Conservation (phyloP, 2,888 invertebrate genomes). For the Stenurella melanura region DNA sequence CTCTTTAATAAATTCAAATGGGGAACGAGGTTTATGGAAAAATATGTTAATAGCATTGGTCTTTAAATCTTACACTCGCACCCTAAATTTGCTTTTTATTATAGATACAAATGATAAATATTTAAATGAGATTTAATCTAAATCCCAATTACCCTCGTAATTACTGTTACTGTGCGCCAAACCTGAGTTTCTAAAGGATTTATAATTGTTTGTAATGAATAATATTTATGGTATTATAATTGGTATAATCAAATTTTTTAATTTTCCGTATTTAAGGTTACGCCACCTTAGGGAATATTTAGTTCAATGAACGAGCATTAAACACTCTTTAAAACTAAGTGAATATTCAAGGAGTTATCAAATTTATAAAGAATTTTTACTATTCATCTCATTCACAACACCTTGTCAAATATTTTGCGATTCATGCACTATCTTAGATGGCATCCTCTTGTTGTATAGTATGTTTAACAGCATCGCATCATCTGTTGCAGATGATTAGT, state of each 20-base stretch:
- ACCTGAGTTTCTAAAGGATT: not conserved
- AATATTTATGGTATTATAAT: not conserved
- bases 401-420: too few species aligned
- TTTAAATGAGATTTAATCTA: slow-evolving; percentile 18
- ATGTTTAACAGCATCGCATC: too few species aligned
- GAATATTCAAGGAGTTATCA: too few species aligned
- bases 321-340: too few species aligned
- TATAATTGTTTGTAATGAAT: not conserved
- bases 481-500: too few species aligned
- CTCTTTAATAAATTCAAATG: slow-evolving; percentile 13
- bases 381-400: too few species aligned
- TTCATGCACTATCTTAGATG: too few species aligned
- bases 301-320: not conserved
- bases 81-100: slow-evolving; percentile 29
- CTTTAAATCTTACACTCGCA: slow-evolving; percentile 5
- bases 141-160: slow-evolving; percentile 26
- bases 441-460: too few species aligned
- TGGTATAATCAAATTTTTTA: not conserved
- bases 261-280: not conserved
- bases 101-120: slow-evolving; percentile 24
- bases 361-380: too few species aligned
- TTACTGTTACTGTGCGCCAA: slow-evolving; percentile 7
- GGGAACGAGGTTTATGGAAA: slow-evolving; percentile 19
- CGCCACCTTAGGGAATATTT: not conserved
- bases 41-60: slow-evolving; percentile 21